Conservation (phyloP, 1,140 invertebrate species). For the Brachionus angularis region DNA sequence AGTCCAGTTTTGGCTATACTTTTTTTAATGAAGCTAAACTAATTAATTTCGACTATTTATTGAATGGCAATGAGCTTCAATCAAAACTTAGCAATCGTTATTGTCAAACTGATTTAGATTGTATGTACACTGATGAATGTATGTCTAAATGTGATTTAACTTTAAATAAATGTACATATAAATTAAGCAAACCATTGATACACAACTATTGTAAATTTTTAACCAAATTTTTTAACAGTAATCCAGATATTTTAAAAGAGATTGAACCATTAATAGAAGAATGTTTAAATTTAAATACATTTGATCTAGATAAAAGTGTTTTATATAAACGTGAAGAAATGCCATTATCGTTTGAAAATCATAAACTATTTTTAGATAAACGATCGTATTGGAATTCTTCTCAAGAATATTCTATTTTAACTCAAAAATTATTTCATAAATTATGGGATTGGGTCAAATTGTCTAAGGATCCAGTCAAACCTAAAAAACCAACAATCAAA, state of each 20-base stretch:
- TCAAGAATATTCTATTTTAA: background rate
- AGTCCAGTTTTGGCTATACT: slow-evolving; percentile 20
- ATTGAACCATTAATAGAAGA: background rate
- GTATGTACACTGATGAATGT: background rate
- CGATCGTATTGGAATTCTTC: slow-evolving; percentile 23
- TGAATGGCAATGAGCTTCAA: slow-evolving; percentile 7
- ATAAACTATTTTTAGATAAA: background rate
- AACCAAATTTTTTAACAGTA: background rate
- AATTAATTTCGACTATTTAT: slow-evolving; percentile 5
- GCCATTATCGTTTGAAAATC: background rate
- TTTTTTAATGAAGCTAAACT: slow-evolving; percentile 18
- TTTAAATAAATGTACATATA: background rate
- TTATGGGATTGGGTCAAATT: slow-evolving; percentile 16
- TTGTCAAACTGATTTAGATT: background rate
- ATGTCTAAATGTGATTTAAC: slow-evolving; percentile 15
- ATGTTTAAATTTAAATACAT: slow-evolving; percentile 10
- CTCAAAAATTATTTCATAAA: background rate
- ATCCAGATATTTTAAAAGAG: background rate
- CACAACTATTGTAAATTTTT: slow-evolving; percentile 7
- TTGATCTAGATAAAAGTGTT: background rate
- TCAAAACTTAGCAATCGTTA: background rate
- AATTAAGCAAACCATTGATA: background rate
- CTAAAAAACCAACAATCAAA: slow-evolving; percentile 13
- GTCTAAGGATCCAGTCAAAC: slow-evolving; percentile 6
- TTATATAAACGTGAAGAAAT: background rate